Base-by-base conservation (phyloP, 23 tunicate species). In the Corella eumyota region DNA sequence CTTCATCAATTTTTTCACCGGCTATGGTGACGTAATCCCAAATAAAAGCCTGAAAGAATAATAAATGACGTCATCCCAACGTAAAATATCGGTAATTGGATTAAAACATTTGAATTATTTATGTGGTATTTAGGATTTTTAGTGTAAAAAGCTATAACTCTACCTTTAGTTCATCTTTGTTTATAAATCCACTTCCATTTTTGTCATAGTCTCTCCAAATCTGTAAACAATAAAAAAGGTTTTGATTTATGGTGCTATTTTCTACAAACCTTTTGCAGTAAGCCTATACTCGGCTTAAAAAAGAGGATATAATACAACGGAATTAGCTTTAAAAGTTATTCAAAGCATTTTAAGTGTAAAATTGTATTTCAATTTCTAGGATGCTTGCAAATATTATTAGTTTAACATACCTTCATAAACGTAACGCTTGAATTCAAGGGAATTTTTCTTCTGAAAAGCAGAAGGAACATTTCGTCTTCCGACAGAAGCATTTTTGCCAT, bases 151-250 rank as follows among this genome's bases (percentile, higher is more conserved):
- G 5, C 22, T 7, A 5, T n/a, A 7, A 6, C 23, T 71, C 44
- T 58, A 84, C 94, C 67, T 68, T 58, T 1, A 84, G 67, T 75
- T 84, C 94, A 4, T 66, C 64, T 13, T 50, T 64, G 64, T 51
- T 76, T 45, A 84, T 5, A 57, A 63, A 84, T 1, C 94, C 94
- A 40, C 78, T 84, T 27, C 67, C 32, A 55, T 64, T 75, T 28
- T 64, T 69, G 68, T 84, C 94, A 33, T 84, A 84, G 69, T 69
- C 57, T 26, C 94, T 59, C 94, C 94, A 84, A 7, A 84, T 69
- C 94, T 84, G 45, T 45, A 61, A 49, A 1, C 31, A 37, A 32
- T 19, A 17, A 24, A 40, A 38, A 3, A 26, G 7, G 0, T 19
- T 45, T 20, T 45, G 50, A 45, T 0, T 20, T n/a, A n/a, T n/a